Base-by-base conservation (phyloP, 2,888 invertebrate species). In the Archips xylosteana region DNA sequence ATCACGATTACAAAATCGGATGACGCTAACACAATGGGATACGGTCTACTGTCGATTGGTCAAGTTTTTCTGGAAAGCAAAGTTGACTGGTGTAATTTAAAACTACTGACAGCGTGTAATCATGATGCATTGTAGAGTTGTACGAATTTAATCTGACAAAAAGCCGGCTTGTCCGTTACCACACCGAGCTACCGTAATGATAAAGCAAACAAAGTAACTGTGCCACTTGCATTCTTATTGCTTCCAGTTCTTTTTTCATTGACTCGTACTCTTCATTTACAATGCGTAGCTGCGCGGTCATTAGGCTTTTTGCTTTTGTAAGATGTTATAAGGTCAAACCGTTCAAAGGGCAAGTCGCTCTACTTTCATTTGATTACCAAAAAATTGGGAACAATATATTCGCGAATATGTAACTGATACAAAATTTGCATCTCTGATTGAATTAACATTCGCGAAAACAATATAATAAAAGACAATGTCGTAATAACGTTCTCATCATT, bases 41-140 rank as follows among this genome's bases (percentile, higher is more conserved):
- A 68, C 47, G 68, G 68, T 23, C 64, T 64, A 69, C 64, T 69
- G 59, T 73, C 36, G 63, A 57, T 49, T 49, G 63, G 39, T 59
- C n/a, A 49, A 63, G 67, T 62, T 57, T 72, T 68, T 59, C 39
- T 54, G 34, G 65, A 51, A 75, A 71, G 77, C 76, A 75, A 76
- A 70, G 75, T 71, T 76, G 78, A 75, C 77, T 78, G 78, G 78
- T 81, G 80, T 83, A 84, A 86, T 85, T 85, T 84, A 80, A 79
- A 78, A 80, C 78, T 78, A 75, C 82, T 81, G 85, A 84, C 84
- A 84, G 81, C 76, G 79, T 75, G 81, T 84, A 84, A 87, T 86
- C 83, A 85, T 81, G 81, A 81, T 83, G 83, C 81, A 86, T 87
- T 87, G 86, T 85, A 75, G 77, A 75, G 74, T 77, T 75, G 76